Evolutionary conservation across 2,888 invertebrate genomes (phyloP).

Genomic region (Lottia scabra): DNA sequence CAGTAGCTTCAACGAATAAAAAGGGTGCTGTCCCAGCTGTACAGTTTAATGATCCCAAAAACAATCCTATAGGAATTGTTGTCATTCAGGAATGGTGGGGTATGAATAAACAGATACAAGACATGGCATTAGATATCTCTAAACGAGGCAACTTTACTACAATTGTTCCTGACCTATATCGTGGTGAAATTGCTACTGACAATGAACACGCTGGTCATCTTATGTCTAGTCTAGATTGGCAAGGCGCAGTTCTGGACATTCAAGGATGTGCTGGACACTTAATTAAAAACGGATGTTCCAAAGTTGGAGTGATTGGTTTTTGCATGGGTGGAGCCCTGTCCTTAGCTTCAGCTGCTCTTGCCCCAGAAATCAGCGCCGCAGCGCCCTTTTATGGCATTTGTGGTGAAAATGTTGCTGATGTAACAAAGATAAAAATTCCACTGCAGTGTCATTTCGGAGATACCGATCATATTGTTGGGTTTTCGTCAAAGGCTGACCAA

Average conservation of each 20-base stretch:
- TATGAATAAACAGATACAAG: slow-evolving; percentile 46
- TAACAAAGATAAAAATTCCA: slow-evolving; percentile 46
- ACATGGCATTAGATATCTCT: slow-evolving; percentile 34
- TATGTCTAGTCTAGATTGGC: slow-evolving; percentile 51
- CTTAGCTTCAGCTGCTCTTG: slow-evolving; percentile 40
- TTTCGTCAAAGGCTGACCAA: slow-evolving; percentile 49
- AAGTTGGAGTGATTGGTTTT: slow-evolving; percentile 57
- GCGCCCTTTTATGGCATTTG: slow-evolving; percentile 60
- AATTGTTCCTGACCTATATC: slow-evolving; percentile 48
- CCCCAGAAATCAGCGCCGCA: slow-evolving; percentile 46
- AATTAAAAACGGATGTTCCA: slow-evolving; percentile 35
- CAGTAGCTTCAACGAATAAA: neutral
- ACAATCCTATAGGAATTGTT: neutral
- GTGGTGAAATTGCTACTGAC: slow-evolving; percentile 48
- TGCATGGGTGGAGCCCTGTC: slow-evolving; percentile 60
- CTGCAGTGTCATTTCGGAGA: slow-evolving; percentile 56
- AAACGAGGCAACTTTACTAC: slow-evolving; percentile 42
- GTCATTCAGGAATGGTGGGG: slow-evolving; percentile 55
- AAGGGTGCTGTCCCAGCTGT: neutral
- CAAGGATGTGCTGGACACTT: slow-evolving; percentile 44
- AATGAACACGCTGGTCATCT: slow-evolving; percentile 49
- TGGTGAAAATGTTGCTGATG: slow-evolving; percentile 35
- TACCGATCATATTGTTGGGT: slow-evolving; percentile 44
- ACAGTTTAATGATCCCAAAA: neutral
- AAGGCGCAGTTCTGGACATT: slow-evolving; percentile 51